Conservation (phyloP, 2,888 invertebrate species). For the Drosophila acutilabella region DNA sequence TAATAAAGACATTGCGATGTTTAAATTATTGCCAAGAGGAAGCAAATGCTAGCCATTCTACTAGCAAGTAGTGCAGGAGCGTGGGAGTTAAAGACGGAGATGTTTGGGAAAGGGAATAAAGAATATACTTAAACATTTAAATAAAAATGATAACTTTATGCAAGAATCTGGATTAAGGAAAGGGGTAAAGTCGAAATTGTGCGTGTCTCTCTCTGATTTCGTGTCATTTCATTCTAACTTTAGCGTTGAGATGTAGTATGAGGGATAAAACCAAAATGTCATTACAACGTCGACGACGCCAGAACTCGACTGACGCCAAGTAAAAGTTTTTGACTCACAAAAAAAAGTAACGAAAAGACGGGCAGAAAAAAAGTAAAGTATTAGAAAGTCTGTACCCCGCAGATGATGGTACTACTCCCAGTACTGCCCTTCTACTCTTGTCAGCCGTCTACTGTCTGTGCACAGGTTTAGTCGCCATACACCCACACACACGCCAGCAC, state of each 20-base stretch:
- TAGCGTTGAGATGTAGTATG: conserved; percentile 3
- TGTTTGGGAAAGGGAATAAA: not conserved
- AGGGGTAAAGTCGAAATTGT: conserved; percentile 58
- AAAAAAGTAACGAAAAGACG: conserved; percentile 14
- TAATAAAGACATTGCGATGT: conserved; percentile 68
- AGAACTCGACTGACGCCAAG: conserved; percentile 78
- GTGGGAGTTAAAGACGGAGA: not conserved
- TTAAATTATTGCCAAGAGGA: conserved; percentile 44
- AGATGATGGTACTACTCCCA: conserved; percentile 27
- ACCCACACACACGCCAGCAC: conserved; percentile 31
- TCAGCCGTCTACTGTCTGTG: conserved; percentile 57
- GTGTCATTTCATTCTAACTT: no score
- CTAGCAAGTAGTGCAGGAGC: not conserved
- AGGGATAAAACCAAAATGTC: conserved; percentile 70
- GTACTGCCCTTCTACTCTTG: conserved; percentile 23
- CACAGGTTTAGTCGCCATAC: conserved; percentile 67
- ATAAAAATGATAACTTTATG: conserved; percentile 82
- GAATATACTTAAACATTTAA: conserved; percentile 78
- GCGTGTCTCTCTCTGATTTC: conserved; percentile 9
- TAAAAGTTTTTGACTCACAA: conserved; percentile 73
- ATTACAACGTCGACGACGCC: conserved; percentile 63
- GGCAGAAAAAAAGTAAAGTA: conserved; percentile 47
- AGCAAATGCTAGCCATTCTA: conserved; percentile 25
- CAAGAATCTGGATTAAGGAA: conserved; percentile 38
- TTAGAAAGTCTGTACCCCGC: conserved; percentile 62